These are phyloP conservation scores for Phaetusa simplex DNA, from an alignment of 2,113 vertebrate genomes.

Conservation along the genomic window DNA sequence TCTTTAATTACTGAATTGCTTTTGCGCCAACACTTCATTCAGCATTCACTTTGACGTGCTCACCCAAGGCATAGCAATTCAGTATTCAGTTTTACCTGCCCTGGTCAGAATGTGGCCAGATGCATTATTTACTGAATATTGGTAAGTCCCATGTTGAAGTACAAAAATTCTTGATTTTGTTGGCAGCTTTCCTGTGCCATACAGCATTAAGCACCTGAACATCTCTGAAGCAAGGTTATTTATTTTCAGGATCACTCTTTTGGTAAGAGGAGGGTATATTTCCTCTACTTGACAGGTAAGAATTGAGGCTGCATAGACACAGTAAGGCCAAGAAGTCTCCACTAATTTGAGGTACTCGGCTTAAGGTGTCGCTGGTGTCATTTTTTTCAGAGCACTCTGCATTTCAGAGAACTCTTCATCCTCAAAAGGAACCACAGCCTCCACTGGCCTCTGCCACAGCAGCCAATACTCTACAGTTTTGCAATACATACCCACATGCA, in stretches of 20 bases:
- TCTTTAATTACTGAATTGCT: slow-evolving; percentile 25
- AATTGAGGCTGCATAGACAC: neutral
- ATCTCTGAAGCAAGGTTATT: neutral
- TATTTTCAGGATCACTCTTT: neutral
- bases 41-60: neutral
- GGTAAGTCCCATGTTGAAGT: neutral
- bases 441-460: neutral
- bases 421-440: neutral
- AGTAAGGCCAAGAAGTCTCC: neutral
- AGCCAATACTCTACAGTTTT: neutral
- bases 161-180: neutral
- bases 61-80: neutral
- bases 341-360: neutral
- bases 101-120: accelerated
- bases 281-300: neutral
- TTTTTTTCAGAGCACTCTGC: neutral
- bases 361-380: neutral
- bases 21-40: slow-evolving; percentile 1
- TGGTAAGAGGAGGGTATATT: neutral
- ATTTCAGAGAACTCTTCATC: neutral
- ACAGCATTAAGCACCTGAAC: neutral
- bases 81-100: neutral
- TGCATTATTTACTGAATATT: neutral
- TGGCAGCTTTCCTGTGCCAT: neutral
- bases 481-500: neutral